phyloP scores from a whole-genome alignment of 2,888 invertebrate genomes.

The Scaptomyza flava region DNA sequence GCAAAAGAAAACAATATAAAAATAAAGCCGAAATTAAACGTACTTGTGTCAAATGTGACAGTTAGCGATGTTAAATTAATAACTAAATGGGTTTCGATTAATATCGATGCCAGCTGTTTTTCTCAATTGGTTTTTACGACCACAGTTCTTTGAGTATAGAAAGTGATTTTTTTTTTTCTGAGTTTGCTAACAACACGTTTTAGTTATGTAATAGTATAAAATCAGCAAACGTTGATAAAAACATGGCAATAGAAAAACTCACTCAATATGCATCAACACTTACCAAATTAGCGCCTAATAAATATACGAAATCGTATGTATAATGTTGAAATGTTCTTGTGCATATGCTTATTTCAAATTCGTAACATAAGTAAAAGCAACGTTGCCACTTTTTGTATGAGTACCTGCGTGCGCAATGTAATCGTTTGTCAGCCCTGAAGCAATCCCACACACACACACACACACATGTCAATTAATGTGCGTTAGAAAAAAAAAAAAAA shows the following conservation, averaged over 20 bases:
- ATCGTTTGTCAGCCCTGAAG: constrained; percentile 35
- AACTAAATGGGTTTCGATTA: constrained; percentile 12
- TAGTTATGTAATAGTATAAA: not conserved
- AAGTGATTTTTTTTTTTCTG: not conserved
- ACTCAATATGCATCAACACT: not conserved
- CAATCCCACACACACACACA: constrained; percentile 28
- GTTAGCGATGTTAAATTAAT: constrained; percentile 25
- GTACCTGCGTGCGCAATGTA: constrained; percentile 17
- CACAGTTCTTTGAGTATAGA: no score
- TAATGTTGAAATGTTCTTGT: not conserved
- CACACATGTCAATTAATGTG: constrained; percentile 19
- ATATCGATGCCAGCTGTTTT: not conserved
- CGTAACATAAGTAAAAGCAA: not conserved
- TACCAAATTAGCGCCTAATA: not conserved
- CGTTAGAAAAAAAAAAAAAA: constrained; percentile 50
- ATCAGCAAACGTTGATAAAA: not conserved
- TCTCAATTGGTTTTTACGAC: not conserved
- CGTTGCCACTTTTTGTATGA: constrained; percentile 31
- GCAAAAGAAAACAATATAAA: constrained; percentile 59
- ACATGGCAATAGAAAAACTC: not conserved
- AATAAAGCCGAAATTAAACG: constrained; percentile 60
- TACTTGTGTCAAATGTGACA: constrained; percentile 66
- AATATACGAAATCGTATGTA: not conserved
- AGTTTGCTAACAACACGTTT: not conserved
- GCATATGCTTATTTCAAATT: constrained; percentile 6